Evolutionary conservation across 2,113 vertebrate genomes (phyloP).

Genomic region (Carassius gibelio): DNA sequence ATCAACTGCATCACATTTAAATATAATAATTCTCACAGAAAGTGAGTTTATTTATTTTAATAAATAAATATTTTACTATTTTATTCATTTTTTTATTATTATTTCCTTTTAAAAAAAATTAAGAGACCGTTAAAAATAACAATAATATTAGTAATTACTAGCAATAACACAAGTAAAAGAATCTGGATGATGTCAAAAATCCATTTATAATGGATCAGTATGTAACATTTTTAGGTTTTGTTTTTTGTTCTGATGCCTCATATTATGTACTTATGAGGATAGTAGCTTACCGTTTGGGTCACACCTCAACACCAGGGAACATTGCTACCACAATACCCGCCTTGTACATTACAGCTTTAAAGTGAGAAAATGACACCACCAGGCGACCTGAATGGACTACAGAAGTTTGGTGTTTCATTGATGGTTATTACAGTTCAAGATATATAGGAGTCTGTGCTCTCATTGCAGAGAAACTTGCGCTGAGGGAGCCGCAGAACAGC

Average conservation of each 20-base stretch:
- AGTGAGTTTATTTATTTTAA: neutral
- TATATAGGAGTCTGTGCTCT: constrained; percentile 46
- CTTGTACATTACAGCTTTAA: neutral
- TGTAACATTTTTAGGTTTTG: too few relatives aligned
- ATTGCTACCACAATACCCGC: neutral
- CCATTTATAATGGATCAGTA: too few relatives aligned
- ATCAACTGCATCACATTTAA: neutral
- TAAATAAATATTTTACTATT: too few relatives aligned
- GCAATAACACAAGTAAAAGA: too few relatives aligned
- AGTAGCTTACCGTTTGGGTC: neutral
- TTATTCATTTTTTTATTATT: too few relatives aligned
- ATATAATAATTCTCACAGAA: neutral
- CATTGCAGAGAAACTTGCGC: constrained; percentile 48
- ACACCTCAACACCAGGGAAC: neutral
- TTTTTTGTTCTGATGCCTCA: neutral
- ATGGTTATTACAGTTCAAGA: constrained; percentile 47
- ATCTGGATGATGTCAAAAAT: too few relatives aligned
- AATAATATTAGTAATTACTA: too few relatives aligned
- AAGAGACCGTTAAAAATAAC: too few relatives aligned
- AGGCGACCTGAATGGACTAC: constrained; percentile 45
- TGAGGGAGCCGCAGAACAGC: constrained; percentile 44
- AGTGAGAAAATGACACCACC: constrained; percentile 30
- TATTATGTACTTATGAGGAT: neutral
- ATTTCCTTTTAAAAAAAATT: too few relatives aligned
- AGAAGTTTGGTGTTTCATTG: constrained; percentile 44